Evolutionary conservation across 2,113 vertebrate species (phyloP).

Genomic region (Thalassoma bifasciatum): DNA sequence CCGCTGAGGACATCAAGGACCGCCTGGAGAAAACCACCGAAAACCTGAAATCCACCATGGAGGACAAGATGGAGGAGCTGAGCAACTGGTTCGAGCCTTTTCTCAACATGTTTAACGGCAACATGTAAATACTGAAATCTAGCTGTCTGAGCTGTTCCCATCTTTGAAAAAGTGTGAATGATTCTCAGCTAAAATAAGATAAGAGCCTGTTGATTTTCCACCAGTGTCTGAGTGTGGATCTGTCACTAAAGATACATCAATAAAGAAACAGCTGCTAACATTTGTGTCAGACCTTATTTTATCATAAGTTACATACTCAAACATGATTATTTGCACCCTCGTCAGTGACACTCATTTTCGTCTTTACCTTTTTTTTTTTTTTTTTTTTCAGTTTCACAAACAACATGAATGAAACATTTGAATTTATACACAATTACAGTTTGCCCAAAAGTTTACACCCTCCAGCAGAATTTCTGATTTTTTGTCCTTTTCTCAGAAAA

Average conservation of each 20-base stretch:
- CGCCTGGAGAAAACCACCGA: constrained; percentile 48
- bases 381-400: too few species aligned
- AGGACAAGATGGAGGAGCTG: constrained; percentile 63
- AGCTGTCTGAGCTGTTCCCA: not conserved
- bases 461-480: too few species aligned
- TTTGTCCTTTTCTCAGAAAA: too few species aligned
- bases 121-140: not conserved
- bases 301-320: not conserved
- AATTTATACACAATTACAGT: too few species aligned
- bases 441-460: too few species aligned
- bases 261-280: constrained; percentile 2
- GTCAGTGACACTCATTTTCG: not conserved
- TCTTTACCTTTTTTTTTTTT: too few species aligned
- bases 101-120: constrained; percentile 14
- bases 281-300: not conserved
- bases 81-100: constrained; percentile 70
- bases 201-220: not conserved
- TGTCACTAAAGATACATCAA: not conserved
- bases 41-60: constrained; percentile 56
- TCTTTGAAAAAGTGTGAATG: not conserved
- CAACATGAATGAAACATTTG: too few species aligned
- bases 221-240: not conserved
- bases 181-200: not conserved
- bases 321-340: not conserved
- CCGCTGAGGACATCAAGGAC: constrained; percentile 58